Base-by-base conservation (phyloP, 2,797 vertebrate species). In the Coreius guichenoti region DNA sequence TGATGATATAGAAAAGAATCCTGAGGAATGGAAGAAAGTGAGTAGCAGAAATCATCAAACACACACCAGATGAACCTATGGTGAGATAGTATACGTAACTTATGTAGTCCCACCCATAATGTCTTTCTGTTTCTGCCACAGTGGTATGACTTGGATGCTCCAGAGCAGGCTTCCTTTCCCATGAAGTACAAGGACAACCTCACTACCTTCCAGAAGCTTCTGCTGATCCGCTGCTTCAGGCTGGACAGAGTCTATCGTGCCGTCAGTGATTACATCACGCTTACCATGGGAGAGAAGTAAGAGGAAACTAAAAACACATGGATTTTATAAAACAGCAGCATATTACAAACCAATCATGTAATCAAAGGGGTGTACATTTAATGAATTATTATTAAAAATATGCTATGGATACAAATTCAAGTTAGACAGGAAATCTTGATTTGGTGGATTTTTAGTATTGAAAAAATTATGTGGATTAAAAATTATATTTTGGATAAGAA, bases 211-310 rank as follows among this genome's bases (percentile, higher is more conserved):
- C 98, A 99, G 94, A 98, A 95, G 91, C 94, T 99, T 39, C 94
- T 99, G 0, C 90, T 99, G 47, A 81, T 99, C 80, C 96, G 98
- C 13, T 99, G 98, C 86, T 99, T 99, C 93, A 96, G 98, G 0
- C 95, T 99, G 69, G 98, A 99, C 72, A 94, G 98, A 8, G 95
- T 99, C 0, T 99, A 97, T 83, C 95, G 97, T 51, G 97, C 97
- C 0, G 96, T 99, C 81, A 97, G 94, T 0, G 95, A 98, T 92
- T 99, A 98, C 0, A 94, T 99, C 82, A 96, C 94, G 0, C 8
- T 94, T 83, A 97, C 95, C 0, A 97, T 99, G 96, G 96, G 96
- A 56, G 96, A 98, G 90, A 98, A 94, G 98, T 99, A 89, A 95
- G 96, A 89, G n/a, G 3, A 26, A 11, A 68, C 14, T 26, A 54